Percentiles rank a stretch among this genome's conserved stretches.
Conservation (phyloP, 2,797 vertebrate genomes). For the Tamandua tetradactyla region DNA sequence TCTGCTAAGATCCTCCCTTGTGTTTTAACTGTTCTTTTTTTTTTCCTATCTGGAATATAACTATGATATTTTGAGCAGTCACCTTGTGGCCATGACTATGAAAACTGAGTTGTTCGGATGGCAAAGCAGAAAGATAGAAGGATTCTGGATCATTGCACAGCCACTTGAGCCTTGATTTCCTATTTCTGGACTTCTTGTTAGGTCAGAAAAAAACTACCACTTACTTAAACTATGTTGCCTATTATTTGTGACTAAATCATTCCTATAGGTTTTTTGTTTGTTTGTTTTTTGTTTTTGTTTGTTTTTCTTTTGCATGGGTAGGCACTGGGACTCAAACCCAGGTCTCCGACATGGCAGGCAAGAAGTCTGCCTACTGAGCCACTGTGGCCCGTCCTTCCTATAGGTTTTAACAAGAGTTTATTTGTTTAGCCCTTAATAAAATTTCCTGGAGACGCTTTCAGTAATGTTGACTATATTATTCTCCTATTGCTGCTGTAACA, state of each 20-base stretch:
- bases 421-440: neutral
- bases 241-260: conserved; percentile 27
- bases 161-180: neutral
- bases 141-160: neutral
- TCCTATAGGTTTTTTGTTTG: neutral
- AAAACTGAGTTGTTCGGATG: neutral
- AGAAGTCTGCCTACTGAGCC: too few species aligned
- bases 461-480: neutral
- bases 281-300: too few species aligned
- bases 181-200: neutral
- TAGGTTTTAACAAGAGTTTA: neutral
- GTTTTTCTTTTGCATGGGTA: too few species aligned
- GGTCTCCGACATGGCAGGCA: too few species aligned
- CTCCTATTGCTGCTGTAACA: neutral
- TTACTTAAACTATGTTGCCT: neutral
- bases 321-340: too few species aligned
- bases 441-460: neutral
- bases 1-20: neutral
- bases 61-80: neutral
- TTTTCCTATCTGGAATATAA: neutral
- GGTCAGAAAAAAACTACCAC: neutral
- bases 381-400: too few species aligned
- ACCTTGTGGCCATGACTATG: neutral
- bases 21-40: neutral
- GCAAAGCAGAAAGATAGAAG: neutral